Percentiles rank a stretch among this genome's conserved stretches.
Conservation (phyloP, 2,888 invertebrate genomes). For the Mechanitis messenoides region DNA sequence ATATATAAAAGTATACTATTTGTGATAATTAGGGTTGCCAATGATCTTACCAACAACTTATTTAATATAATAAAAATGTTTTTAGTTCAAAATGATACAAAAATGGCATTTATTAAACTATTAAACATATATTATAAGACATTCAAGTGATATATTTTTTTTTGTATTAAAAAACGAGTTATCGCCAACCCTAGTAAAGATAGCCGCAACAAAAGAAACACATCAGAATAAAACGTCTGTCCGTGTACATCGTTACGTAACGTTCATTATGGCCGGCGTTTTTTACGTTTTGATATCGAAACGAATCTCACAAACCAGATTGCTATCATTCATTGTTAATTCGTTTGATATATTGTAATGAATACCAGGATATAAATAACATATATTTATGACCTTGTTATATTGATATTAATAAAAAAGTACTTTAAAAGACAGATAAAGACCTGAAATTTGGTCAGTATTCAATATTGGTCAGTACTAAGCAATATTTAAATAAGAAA, state of each 20-base stretch:
- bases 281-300: conserved; percentile 8
- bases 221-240: conserved; percentile 28
- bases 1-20: conserved; percentile 27
- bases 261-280: conserved; percentile 8
- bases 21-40: conserved; percentile 25
- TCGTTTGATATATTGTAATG: background rate
- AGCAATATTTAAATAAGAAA: too few relatives aligned
- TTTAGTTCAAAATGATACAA: background rate
- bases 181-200: conserved; percentile 18
- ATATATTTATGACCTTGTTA: too few relatives aligned
- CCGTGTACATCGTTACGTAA: conserved; percentile 34
- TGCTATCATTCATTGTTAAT: background rate
- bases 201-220: conserved; percentile 25
- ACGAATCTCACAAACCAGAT: conserved; percentile 4
- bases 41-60: conserved; percentile 1
- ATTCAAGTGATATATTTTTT: background rate
- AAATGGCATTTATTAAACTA: too few relatives aligned
- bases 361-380: background rate
- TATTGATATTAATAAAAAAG: too few relatives aligned
- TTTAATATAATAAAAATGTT: too few relatives aligned
- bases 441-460: too few relatives aligned
- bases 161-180: background rate
- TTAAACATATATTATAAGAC: too few relatives aligned
- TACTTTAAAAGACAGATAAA: too few relatives aligned
- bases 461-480: too few relatives aligned